A percentile compares a stretch with the other conserved stretches of the same genome.
phyloP scores from a whole-genome alignment of 2,113 vertebrate species.

The Microcebus murinus region DNA sequence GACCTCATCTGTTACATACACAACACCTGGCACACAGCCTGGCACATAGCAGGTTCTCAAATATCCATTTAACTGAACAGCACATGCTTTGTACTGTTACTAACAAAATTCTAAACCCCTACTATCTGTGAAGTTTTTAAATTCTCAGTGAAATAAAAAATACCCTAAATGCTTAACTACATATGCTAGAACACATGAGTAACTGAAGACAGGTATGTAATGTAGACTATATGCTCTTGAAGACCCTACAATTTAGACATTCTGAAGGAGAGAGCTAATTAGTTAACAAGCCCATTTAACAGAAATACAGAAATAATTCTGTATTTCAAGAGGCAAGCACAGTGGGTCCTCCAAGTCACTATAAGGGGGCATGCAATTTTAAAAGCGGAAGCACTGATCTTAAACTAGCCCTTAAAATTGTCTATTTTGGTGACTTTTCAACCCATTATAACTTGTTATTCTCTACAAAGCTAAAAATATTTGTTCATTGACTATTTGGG shows the following conservation, averaged over 20 bases:
- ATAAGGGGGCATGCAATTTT: background rate
- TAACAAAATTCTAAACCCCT: background rate
- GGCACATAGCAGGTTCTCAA: background rate
- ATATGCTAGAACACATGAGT: background rate
- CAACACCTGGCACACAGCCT: background rate
- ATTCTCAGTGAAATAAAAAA: conserved; percentile 2
- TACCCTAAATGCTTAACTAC: background rate
- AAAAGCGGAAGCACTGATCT: conserved; percentile 51
- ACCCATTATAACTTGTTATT: background rate
- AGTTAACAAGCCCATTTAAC: background rate
- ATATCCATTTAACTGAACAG: background rate
- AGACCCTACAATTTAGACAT: background rate
- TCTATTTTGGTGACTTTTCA: conserved; percentile 46
- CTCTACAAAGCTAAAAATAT: conserved; percentile 50
- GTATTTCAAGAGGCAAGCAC: conserved; percentile 23
- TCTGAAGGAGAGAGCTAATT: background rate
- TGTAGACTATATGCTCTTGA: background rate
- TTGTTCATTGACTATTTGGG: background rate
- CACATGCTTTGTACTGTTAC: background rate
- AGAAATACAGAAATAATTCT: background rate
- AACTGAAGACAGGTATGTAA: background rate
- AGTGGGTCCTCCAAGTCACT: background rate
- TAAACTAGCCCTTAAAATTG: conserved; percentile 55
- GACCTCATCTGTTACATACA: background rate
- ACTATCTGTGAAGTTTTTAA: background rate